phyloP scores from a whole-genome alignment of 2,797 vertebrate genomes.

The Phylloscopus collybita region DNA sequence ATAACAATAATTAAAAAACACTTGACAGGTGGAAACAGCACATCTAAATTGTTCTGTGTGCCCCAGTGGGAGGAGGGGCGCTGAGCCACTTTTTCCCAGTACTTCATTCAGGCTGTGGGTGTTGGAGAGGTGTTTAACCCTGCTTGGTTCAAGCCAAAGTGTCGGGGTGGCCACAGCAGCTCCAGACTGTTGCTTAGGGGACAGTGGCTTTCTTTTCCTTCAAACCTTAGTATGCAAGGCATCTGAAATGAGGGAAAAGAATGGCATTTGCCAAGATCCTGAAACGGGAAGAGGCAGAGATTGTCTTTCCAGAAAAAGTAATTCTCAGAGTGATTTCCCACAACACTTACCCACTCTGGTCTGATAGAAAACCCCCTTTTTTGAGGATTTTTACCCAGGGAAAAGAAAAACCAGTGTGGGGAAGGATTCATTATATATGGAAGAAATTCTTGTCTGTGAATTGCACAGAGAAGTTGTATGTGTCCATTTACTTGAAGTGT shows the following conservation, averaged over 20 bases:
- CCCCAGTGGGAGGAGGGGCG: neutral
- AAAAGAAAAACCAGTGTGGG: too few relatives aligned
- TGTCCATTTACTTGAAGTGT: neutral
- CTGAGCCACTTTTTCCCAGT: neutral
- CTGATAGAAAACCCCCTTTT: neutral
- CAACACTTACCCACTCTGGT: neutral
- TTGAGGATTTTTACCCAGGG: neutral
- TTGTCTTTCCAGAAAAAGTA: neutral
- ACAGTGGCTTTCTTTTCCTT: neutral
- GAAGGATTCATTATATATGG: neutral
- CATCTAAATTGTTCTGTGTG: constrained; percentile 20
- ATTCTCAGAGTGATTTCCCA: neutral
- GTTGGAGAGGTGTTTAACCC: neutral
- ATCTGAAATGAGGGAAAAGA: neutral
- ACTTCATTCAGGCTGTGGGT: neutral
- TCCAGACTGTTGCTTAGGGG: neutral
- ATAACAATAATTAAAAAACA: constrained; percentile 71
- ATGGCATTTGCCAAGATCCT: neutral
- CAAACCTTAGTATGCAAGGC: neutral
- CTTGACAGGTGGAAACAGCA: constrained; percentile 59
- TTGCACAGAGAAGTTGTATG: neutral
- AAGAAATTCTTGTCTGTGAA: neutral
- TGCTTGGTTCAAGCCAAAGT: neutral
- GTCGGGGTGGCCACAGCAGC: neutral
- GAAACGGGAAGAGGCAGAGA: neutral